These are phyloP conservation scores for Heliothis virescens DNA, from an alignment of 1,140 invertebrate genomes.

Conservation along the genomic window DNA sequence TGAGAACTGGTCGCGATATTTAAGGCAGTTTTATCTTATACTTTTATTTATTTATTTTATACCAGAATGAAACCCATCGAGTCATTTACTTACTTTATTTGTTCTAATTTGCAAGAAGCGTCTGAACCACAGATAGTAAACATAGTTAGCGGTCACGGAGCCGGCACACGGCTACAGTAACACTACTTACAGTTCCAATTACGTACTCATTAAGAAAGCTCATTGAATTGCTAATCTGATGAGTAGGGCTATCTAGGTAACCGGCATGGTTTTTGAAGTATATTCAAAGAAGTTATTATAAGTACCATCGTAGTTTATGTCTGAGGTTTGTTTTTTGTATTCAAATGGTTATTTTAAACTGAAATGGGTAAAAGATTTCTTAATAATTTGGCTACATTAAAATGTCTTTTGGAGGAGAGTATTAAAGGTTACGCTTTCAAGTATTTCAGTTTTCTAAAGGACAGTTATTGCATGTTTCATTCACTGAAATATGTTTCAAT, in stretches of 20 bases:
- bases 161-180: not conserved
- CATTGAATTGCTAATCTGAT: conserved; percentile 75
- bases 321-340: no score
- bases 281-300: not conserved
- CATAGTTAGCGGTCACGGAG: conserved; percentile 28
- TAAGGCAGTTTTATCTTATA: not conserved
- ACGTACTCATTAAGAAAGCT: conserved; percentile 66
- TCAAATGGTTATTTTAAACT: no score
- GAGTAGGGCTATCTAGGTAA: not conserved
- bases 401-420: no score
- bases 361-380: no score
- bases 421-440: no score
- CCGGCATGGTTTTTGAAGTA: conserved; percentile 4
- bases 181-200: conserved; percentile 60
- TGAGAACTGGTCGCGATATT: not conserved
- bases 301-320: no score
- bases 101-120: not conserved
- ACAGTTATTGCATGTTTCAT: no score
- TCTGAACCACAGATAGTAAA: conserved; percentile 1
- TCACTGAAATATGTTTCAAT: no score
- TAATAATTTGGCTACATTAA: no score
- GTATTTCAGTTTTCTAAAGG: no score
- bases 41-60: not conserved
- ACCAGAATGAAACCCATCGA: no score
- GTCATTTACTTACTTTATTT: not conserved